Conservation (phyloP, 2,797 vertebrate species). For the Huso huso region DNA sequence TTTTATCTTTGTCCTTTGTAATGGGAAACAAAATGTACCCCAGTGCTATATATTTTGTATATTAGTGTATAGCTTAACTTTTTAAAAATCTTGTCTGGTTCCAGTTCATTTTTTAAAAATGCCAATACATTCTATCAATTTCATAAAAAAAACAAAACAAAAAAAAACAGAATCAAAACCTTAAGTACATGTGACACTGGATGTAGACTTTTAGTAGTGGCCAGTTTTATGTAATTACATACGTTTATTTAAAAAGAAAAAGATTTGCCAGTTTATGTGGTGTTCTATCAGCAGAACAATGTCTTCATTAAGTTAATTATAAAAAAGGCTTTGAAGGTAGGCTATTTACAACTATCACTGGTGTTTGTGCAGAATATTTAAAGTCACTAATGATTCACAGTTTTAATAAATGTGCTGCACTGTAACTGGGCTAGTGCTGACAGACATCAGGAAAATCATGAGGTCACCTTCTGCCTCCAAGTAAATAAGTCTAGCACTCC, state of each 20-base stretch:
- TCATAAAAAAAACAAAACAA: too few species aligned
- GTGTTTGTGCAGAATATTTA: background rate
- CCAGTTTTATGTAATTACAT: constrained; percentile 8
- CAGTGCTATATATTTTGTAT: too few species aligned
- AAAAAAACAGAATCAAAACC: too few species aligned
- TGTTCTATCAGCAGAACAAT: background rate
- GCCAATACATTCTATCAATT: too few species aligned
- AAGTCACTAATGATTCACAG: background rate
- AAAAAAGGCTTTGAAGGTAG: background rate
- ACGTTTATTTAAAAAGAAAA: background rate
- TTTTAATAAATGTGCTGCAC: background rate
- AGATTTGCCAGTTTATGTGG: background rate
- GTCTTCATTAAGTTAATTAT: background rate
- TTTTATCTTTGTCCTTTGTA: too few species aligned
- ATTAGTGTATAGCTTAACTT: too few species aligned
- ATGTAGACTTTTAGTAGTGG: background rate
- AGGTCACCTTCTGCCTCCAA: background rate
- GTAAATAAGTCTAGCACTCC: background rate
- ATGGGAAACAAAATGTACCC: too few species aligned
- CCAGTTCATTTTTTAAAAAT: too few species aligned
- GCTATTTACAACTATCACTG: background rate
- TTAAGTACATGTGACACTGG: constrained; percentile 26
- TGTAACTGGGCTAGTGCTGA: background rate
- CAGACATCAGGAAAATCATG: background rate
- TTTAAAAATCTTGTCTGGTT: too few species aligned